Percentiles rank a stretch among this genome's conserved stretches.
Evolutionary conservation across 1,140 invertebrate species (phyloP).

Genomic region (Tetragnatha versicolor): DNA sequence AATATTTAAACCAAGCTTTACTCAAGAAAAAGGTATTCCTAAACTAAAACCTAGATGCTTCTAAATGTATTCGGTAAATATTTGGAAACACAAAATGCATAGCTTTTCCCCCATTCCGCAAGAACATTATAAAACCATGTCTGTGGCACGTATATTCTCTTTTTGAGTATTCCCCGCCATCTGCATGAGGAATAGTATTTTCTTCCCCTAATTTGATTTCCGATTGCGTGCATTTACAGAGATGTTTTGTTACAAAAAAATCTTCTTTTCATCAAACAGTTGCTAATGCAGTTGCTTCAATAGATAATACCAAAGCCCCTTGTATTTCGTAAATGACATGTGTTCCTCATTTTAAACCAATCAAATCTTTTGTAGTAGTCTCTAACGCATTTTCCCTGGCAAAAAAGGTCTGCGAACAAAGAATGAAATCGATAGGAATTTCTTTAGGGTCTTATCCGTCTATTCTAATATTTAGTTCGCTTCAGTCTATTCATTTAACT

Average conservation of each 20-base stretch:
- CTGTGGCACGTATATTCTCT: too few species aligned
- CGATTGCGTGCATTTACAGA: neutral
- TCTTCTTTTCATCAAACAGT: neutral
- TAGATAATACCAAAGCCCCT: neutral
- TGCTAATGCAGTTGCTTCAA: neutral
- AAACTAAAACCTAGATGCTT: too few species aligned
- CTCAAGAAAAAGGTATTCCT: too few species aligned
- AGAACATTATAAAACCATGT: too few species aligned
- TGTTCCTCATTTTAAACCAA: constrained; percentile 13
- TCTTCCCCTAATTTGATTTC: neutral
- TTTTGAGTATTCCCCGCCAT: too few species aligned
- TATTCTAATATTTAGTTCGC: too few species aligned
- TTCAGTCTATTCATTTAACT: too few species aligned
- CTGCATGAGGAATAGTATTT: neutral
- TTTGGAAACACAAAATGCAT: too few species aligned
- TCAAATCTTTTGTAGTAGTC: constrained; percentile 1
- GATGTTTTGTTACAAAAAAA: neutral
- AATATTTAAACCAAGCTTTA: too few species aligned
- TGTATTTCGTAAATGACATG: constrained; percentile 1
- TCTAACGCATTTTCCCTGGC: neutral
- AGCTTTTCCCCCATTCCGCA: too few species aligned
- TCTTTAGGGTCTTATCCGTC: neutral
- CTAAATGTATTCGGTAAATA: too few species aligned
- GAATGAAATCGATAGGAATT: neutral
- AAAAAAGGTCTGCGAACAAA: neutral